Evolutionary conservation across 2,888 invertebrate species (phyloP).

Genomic region (Lasioglossum oenotherae): DNA sequence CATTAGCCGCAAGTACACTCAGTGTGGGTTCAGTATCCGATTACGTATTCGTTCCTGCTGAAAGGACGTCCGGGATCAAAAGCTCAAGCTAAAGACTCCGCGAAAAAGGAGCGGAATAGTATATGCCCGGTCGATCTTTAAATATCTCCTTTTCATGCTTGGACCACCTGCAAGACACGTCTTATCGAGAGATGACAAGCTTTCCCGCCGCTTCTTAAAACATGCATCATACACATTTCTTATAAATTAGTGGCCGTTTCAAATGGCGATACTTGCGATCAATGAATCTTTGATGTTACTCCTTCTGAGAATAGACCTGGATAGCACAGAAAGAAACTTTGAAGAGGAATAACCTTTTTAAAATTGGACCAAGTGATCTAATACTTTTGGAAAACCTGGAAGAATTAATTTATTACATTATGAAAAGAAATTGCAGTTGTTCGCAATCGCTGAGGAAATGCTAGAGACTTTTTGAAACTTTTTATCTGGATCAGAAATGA

Average conservation of each 20-base stretch:
- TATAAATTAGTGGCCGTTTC: constrained; percentile 22
- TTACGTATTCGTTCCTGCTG: constrained; percentile 68
- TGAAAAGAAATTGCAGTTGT: neutral
- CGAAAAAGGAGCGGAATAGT: constrained; percentile 46
- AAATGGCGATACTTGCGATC: neutral
- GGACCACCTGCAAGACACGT: constrained; percentile 55
- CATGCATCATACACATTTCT: constrained; percentile 26
- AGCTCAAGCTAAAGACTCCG: constrained; percentile 40
- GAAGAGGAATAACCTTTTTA: neutral
- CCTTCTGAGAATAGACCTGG: neutral
- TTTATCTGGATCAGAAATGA: neutral
- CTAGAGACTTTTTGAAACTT: neutral
- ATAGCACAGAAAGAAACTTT: neutral
- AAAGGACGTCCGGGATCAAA: constrained; percentile 63
- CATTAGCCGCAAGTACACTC: constrained; percentile 11
- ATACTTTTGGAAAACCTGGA: neutral
- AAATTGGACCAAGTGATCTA: too few species aligned
- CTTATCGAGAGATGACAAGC: constrained; percentile 12
- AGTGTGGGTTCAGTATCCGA: constrained; percentile 61
- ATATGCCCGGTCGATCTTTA: constrained; percentile 58
- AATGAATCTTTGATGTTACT: neutral
- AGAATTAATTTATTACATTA: too few species aligned
- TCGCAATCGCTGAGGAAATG: too few species aligned
- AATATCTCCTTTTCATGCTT: constrained; percentile 56
- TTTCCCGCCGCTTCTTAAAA: constrained; percentile 28